Base-by-base conservation (phyloP, 1,140 invertebrate genomes). In the Drepana arcuata region DNA sequence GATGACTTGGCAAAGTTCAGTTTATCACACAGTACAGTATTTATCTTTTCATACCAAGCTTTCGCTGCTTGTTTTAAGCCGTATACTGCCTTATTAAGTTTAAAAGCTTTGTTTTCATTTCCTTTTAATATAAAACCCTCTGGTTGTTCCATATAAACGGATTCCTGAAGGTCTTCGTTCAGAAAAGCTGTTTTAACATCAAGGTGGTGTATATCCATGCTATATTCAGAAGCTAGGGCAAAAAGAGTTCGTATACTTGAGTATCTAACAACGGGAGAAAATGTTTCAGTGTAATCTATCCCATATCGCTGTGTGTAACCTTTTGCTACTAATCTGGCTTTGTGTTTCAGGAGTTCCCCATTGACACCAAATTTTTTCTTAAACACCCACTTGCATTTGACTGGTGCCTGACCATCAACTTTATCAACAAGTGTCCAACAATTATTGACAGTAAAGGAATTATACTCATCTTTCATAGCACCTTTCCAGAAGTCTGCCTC, bases 101-200 rank as follows among this genome's bases (percentile, higher is more conserved):
- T 23, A 12, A 11, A 34, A 2, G 23, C 18, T 24, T 31, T 31
- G 15, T 23, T n/a, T 15, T 39, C 28, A 4, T 9, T 23, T 7
- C 29, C 29, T 9, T 31, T 26, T 16, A 16, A 7, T 1, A 14
- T 16, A 31, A 32, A 39, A 10, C 18, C 29, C 16, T 40, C 37
- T 1, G 37, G 37, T 40, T 40, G 28, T 10, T 40, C 29, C 37
- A 40, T 40, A 10, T 32, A 40, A 1, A 40, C 29, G 1, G 2
- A 1, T 16, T 40, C 29, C 0, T 40, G 1, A 4, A 40, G 21
- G 7, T 40, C 9, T 16, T 30, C 37, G 29, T 40, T 24, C 1
- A 40, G 10, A 33, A 40, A 40, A 1, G 37, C 37, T 1, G 28
- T 40, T 2, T 32, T 32, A 9, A 40, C 29, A 40, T 32, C 28